Conservation (phyloP, 1,140 invertebrate genomes). For the Drosophila nikananu region DNA sequence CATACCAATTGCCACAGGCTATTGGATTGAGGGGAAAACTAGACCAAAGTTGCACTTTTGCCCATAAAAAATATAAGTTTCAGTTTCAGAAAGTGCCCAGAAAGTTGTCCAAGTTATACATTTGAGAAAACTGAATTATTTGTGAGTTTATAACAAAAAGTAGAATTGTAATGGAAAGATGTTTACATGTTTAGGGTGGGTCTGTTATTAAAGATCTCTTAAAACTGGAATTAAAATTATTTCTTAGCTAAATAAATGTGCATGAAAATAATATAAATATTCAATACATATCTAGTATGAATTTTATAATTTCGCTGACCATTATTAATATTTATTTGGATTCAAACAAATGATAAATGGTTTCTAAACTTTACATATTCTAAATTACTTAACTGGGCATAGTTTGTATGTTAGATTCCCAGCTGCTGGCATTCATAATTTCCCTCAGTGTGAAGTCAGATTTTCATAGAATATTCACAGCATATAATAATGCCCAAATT, state of each 20-base stretch:
- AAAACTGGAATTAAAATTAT: neutral
- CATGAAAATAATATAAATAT: neutral
- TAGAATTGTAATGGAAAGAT: neutral
- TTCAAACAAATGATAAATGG: neutral
- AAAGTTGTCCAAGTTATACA: conserved; percentile 7
- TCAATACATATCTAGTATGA: neutral
- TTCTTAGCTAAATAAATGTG: neutral
- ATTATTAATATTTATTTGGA: neutral
- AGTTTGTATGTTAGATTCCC: neutral
- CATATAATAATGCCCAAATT: conserved; percentile 62
- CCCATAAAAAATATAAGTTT: conserved; percentile 1
- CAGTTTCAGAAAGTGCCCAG: neutral
- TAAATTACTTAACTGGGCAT: neutral
- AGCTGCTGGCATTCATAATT: no score
- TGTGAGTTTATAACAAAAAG: neutral
- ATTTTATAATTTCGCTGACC: no score
- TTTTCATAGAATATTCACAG: conserved; percentile 4
- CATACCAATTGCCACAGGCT: conserved; percentile 11
- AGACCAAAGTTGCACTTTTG: conserved; percentile 8
- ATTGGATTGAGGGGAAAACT: conserved; percentile 6
- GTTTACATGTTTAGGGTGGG: neutral
- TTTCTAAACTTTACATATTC: neutral
- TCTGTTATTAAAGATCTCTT: neutral
- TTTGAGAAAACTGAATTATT: neutral
- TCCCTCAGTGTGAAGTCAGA: conserved; percentile 1